Percentiles rank a stretch among this genome's conserved stretches.
These are phyloP conservation scores for Myotis findleyi DNA, from an alignment of 2,797 vertebrate species.

Conservation along the genomic window DNA sequence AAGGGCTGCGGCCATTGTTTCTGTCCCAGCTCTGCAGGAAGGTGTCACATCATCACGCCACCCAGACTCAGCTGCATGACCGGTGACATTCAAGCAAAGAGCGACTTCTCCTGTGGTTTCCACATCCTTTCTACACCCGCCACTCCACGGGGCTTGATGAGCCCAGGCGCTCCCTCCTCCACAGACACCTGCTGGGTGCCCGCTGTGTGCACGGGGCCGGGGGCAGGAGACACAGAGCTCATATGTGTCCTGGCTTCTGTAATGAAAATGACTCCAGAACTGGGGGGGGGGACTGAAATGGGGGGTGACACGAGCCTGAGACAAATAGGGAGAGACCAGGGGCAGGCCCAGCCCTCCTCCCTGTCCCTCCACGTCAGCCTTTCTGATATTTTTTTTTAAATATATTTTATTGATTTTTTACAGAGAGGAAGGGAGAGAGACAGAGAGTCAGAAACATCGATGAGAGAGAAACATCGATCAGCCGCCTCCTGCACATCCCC, in stretches of 20 bases:
- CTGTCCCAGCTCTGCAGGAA: not conserved
- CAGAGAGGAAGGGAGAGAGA: no score
- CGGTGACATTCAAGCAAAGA: not conserved
- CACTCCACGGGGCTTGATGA: accelerated
- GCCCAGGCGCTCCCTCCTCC: not conserved
- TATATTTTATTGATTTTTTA: no score
- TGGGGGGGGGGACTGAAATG: accelerated
- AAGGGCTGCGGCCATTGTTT: not conserved
- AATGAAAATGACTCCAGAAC: not conserved
- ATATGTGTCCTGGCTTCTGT: not conserved
- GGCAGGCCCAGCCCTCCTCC: no score
- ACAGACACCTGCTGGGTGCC: not conserved
- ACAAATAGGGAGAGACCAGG: not conserved
- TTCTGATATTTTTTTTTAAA: no score
- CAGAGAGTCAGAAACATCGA: no score
- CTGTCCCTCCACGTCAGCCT: no score
- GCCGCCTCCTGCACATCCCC: no score
- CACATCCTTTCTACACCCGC: not conserved
- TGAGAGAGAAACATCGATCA: no score
- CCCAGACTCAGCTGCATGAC: not conserved
- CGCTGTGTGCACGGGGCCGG: not conserved
- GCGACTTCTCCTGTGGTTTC: slow-evolving; percentile 33
- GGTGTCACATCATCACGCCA: not conserved
- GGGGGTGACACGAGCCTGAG: not conserved
- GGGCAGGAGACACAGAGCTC: not conserved